A percentile compares a stretch with the other conserved stretches of the same genome.
Evolutionary conservation across 2,113 vertebrate species (phyloP).

Genomic region (Neogale vison): DNA sequence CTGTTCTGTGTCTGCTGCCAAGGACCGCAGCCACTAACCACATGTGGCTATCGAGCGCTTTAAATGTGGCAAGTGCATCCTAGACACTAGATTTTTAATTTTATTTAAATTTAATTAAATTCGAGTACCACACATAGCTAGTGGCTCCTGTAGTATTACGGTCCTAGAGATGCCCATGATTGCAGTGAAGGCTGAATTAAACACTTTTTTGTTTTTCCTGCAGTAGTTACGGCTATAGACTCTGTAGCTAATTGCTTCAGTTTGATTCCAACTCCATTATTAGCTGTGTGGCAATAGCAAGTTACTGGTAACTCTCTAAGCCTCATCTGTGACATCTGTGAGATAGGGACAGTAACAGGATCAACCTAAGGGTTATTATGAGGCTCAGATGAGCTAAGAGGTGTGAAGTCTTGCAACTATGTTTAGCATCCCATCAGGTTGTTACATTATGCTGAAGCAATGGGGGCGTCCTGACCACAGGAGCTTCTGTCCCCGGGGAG

Average conservation of each 20-base stretch:
- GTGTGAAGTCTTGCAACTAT: background rate
- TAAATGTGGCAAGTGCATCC: background rate
- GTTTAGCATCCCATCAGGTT: background rate
- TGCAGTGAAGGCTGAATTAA: background rate
- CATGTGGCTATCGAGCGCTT: background rate
- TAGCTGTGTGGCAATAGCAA: background rate
- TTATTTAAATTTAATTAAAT: background rate
- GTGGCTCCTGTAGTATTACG: background rate
- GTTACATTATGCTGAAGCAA: background rate
- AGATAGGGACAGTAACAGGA: background rate
- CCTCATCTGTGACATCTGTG: background rate
- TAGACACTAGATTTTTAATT: background rate
- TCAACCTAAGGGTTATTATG: background rate
- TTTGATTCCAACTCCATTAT: background rate
- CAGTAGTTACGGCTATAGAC: background rate
- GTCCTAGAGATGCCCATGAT: background rate
- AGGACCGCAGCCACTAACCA: fast-evolving
- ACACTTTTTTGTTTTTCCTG: fast-evolving
- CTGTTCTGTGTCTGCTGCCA: too few species aligned
- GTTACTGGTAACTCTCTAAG: background rate
- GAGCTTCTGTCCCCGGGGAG: background rate
- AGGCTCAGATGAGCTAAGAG: background rate
- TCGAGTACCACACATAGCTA: background rate
- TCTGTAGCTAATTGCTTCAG: background rate
- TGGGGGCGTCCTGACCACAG: background rate